Evolutionary conservation across 64 coral and sea anemone genomes (phyloP), one percentile per base, ranked within the genome.

Genomic region (Anthopleura sola): DNA sequence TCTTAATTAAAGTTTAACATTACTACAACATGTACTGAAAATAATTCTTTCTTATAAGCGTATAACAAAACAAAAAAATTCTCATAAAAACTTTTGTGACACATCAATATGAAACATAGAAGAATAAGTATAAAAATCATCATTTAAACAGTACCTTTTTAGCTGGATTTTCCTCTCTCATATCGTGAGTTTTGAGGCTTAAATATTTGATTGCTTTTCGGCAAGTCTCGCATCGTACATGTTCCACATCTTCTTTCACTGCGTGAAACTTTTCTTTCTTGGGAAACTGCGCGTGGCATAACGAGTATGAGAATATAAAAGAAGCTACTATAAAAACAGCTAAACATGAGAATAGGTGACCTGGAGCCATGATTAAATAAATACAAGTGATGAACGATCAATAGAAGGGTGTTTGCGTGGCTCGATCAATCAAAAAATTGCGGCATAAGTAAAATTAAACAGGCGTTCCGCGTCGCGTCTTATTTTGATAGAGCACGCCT

Each of bases 171-270:
- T 87, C 88, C 19, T 87, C 85, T 57, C 88, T 80, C 93, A 99
- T 92, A 15, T 94, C 90, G 17, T 92, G 84, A 19, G 97, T 89
- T 88, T 95, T 99, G 7, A 85, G 78, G 56, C 51, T 95, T 31
- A 99, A 85, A 84, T 92, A 79, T 49, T 92, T 99, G 13, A 99
- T 90, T n/a, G 89, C 97, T 86, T 92, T 99, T 90, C 95, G 92
- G 75, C 97, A 99, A 37, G 93, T 92, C 48, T 99, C 93, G 33
- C 97, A 99, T 68, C 75, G 94, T 46, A 99, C 92, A 68, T 81
- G 87, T 16, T 83, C 85, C 16, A 99, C 75, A 49, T 99, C 93
- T 24, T 92, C 92, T 50, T 92, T 99, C 36, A 99, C 81, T 74
- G 97, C 89, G 76, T 88, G 39, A 49, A 87, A 95, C 69, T 92